Conservation (phyloP, 2,113 vertebrate species). For the Megalops atlanticus region DNA sequence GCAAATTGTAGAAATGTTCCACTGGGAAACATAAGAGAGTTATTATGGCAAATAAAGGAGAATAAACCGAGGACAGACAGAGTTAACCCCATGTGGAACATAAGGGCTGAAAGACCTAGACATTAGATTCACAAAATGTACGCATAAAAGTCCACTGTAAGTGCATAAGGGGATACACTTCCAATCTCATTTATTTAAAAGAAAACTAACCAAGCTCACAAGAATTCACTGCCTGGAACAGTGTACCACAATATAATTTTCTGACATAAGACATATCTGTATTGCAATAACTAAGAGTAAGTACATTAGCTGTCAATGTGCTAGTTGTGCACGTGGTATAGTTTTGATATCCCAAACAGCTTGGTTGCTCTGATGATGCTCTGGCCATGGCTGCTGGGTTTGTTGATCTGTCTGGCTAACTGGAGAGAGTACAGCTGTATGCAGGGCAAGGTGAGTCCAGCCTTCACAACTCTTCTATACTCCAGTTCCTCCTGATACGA, state of each 20-base stretch:
- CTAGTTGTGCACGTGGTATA: neutral
- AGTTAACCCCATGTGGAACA: constrained; percentile 27
- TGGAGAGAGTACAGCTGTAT: constrained; percentile 31
- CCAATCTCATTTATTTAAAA: neutral
- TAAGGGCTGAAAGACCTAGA: constrained; percentile 24
- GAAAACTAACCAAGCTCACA: neutral
- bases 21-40: constrained; percentile 31
- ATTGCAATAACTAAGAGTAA: neutral
- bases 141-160: neutral
- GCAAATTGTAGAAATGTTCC: constrained; percentile 34
- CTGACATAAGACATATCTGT: neutral
- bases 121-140: constrained; percentile 1
- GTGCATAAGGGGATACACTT: neutral
- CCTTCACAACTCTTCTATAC: constrained; percentile 67
- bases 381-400: neutral
- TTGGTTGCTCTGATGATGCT: neutral
- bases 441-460: constrained; percentile 69
- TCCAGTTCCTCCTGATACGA: constrained; percentile 39
- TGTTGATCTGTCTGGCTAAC: constrained; percentile 30
- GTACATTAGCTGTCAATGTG: neutral
- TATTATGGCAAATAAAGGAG: constrained; percentile 30
- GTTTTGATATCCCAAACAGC: neutral
- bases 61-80: constrained; percentile 19
- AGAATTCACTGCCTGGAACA: neutral
- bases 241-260: neutral